Percentiles rank a stretch among this genome's conserved stretches.
Conservation (phyloP, 2,888 invertebrate species). For the Phyllotreta cruciferae region DNA sequence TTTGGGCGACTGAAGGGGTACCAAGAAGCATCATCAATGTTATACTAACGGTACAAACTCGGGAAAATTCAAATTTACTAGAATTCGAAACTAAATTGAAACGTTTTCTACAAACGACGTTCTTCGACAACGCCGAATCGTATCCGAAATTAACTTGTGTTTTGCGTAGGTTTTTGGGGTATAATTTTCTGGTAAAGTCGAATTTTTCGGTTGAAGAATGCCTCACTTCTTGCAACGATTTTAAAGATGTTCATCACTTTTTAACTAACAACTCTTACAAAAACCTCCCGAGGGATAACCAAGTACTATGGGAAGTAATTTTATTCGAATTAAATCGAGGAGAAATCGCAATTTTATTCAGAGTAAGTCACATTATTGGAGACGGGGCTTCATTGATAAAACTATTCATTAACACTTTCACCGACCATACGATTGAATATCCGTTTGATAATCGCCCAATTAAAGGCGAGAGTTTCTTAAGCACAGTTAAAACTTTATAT, state of each 20-base stretch:
- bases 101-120: neutral
- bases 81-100: neutral
- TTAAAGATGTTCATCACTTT: neutral
- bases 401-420: constrained; percentile 1
- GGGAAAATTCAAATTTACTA: neutral
- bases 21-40: constrained; percentile 4
- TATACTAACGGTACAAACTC: neutral
- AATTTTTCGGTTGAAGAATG: neutral
- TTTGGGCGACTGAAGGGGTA: constrained; percentile 13
- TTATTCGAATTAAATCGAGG: neutral
- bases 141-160: constrained; percentile 8
- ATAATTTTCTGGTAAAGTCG: constrained; percentile 4
- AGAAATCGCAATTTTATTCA: neutral
- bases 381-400: constrained; percentile 7
- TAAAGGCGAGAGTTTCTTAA: neutral
- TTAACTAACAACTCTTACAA: neutral
- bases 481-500: neutral
- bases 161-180: constrained; percentile 5
- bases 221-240: neutral
- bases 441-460: too few species aligned
- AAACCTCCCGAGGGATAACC: neutral
- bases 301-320: constrained; percentile 5
- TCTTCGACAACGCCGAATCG: neutral
- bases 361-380: constrained; percentile 12
- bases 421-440: neutral